Percentiles rank a stretch among this genome's conserved stretches.
phyloP scores from a whole-genome alignment of 2,113 vertebrate species.

The Seriola dumerili region DNA sequence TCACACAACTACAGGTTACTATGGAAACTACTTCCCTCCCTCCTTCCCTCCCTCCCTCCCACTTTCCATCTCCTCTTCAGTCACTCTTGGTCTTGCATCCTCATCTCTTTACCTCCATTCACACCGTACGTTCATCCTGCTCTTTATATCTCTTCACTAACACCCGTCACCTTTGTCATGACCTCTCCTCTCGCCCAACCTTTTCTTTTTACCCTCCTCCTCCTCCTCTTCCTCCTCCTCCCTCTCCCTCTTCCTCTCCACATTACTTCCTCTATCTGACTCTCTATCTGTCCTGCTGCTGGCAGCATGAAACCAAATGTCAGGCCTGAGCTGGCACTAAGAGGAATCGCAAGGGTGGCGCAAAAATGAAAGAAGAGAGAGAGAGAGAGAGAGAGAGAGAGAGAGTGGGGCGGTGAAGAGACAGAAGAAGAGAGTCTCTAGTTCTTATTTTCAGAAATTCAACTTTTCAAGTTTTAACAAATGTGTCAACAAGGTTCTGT shows the following conservation, averaged over 20 bases:
- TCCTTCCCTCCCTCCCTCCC: constrained; percentile 18
- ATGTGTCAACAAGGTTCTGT: no score
- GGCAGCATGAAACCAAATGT: constrained; percentile 57
- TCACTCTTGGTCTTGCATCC: constrained; percentile 33
- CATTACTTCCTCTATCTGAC: constrained; percentile 4
- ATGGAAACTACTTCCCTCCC: constrained; percentile 67
- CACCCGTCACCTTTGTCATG: not conserved
- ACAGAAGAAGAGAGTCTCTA: no score
- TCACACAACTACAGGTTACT: constrained; percentile 66
- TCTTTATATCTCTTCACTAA: constrained; percentile 37
- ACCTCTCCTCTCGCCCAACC: not conserved
- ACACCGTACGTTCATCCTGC: not conserved
- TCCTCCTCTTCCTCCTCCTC: not conserved
- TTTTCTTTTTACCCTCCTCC: not conserved
- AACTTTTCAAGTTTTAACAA: no score
- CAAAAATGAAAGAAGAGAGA: constrained; percentile 6
- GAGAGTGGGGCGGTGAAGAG: no score
- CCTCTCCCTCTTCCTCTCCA: no score
- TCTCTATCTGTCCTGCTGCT: constrained; percentile 49
- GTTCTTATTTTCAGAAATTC: no score
- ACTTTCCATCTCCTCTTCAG: constrained; percentile 28
- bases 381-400: not conserved
- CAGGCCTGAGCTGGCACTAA: constrained; percentile 42
- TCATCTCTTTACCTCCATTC: constrained; percentile 33
- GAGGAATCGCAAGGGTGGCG: constrained; percentile 22